These are phyloP conservation scores for Danaus plexippus DNA, from an alignment of 1,140 invertebrate genomes.

Conservation along the genomic window DNA sequence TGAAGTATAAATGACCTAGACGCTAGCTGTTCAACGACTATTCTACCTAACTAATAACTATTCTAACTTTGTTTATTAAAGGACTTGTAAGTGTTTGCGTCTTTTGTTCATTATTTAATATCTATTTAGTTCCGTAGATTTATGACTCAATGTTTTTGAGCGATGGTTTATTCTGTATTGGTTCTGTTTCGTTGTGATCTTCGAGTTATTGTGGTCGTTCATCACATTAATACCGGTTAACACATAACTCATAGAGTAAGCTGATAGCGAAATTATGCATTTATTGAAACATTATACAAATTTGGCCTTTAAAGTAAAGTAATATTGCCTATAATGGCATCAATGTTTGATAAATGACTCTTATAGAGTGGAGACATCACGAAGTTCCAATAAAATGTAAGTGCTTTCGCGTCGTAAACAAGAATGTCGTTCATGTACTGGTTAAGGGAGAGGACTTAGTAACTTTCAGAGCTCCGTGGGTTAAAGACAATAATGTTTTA, in stretches of 20 bases:
- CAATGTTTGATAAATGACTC: conserved; percentile 25
- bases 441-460: conserved; percentile 12
- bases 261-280: conserved; percentile 14
- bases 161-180: too few species aligned
- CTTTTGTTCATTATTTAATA: conserved; percentile 19
- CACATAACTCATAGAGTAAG: conserved; percentile 5
- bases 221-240: conserved; percentile 1
- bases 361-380: conserved; percentile 36
- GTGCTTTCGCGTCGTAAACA: conserved; percentile 47
- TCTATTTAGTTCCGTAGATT: conserved; percentile 16
- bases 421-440: conserved; percentile 39
- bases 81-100: conserved; percentile 20
- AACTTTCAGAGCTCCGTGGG: too few species aligned
- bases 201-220: neutral
- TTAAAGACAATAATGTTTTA: too few species aligned
- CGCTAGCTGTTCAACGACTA: conserved; percentile 26
- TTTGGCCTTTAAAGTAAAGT: conserved; percentile 27
- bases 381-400: conserved; percentile 54
- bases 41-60: too few species aligned
- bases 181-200: too few species aligned
- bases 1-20: conserved; percentile 12
- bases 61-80: too few species aligned
- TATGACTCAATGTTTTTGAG: too few species aligned
- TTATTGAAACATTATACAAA: conserved; percentile 15
- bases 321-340: conserved; percentile 18